Evolutionary conservation across 2,113 vertebrate species (phyloP), one percentile per base, ranked within the genome.

Genomic region (Scomber scombrus): DNA sequence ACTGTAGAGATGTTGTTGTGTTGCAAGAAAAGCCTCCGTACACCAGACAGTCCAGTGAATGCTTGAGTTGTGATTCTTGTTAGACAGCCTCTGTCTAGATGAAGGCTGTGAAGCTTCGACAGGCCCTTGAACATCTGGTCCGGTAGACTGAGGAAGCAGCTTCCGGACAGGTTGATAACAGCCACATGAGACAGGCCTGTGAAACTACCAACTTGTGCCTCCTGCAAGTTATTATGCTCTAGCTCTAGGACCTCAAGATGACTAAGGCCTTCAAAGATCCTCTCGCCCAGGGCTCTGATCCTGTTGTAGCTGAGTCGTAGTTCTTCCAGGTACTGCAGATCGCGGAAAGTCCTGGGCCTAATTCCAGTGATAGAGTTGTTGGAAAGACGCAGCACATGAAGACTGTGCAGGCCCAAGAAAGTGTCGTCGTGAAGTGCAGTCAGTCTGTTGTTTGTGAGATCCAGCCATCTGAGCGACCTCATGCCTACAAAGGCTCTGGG

Each of bases 401-500:
- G 95, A 83, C 93, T 97, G 40, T 94, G 92, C 31, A 99, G 94
- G 15, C 97, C 96, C 0, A 96, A 54, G 87, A 99, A 99, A 0
- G 97, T 97, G 88, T 98, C 98, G 16, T 97, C 98, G 0, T 95
- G 96, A 3, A 99, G 93, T 0, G 87, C 81, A 1, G 88, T 86
- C 0, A 99, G 75, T 0, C 95, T 96, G 92, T 99, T 99, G 93
- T 97, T 97, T 0, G 96, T 98, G 80, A 99, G 93, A 82, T 99
- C 98, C 84, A 99, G 85, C 98, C 98, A 99, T 26, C 98, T 93
- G 47, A 99, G 94, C 0, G 97, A 96, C 87, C 96, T 97, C 96
- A 99, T 95, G 71, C 97, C 96, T 56, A 95, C 23, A 86, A 99
- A 99, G 26, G 98, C 97, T 0, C 97, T 95, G 0, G 97, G 96